phyloP scores from a whole-genome alignment of 2,113 vertebrate species.

The Microcebus murinus region DNA sequence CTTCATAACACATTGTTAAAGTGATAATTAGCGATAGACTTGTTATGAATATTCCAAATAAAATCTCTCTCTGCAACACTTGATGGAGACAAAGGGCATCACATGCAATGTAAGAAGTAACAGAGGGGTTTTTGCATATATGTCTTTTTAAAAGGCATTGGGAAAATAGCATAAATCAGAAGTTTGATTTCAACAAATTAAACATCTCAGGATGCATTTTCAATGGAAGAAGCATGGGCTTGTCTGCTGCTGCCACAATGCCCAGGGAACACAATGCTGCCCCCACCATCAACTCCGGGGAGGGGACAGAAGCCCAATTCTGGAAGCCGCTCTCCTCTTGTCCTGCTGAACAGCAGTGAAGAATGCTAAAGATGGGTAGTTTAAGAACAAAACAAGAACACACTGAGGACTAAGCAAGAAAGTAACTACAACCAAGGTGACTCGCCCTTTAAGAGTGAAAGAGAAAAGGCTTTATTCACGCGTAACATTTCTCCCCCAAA shows the following conservation, averaged over 20 bases:
- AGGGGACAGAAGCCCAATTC: not conserved
- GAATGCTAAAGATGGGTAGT: not conserved
- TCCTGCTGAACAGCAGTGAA: not conserved
- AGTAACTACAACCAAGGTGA: not conserved
- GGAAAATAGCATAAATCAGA: not conserved
- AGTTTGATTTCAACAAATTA: not conserved
- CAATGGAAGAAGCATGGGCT: accelerated
- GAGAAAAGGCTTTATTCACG: not conserved
- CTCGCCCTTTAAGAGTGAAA: not conserved
- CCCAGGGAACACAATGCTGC: not conserved
- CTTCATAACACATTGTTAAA: constrained; percentile 74
- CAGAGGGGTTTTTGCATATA: not conserved
- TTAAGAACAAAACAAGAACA: not conserved
- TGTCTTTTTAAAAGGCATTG: not conserved
- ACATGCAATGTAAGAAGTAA: constrained; percentile 40
- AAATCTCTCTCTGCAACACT: constrained; percentile 65
- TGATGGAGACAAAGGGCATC: constrained; percentile 76
- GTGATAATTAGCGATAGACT: constrained; percentile 80
- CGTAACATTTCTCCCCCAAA: not conserved
- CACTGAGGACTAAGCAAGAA: not conserved
- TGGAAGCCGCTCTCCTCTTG: not conserved
- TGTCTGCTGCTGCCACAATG: not conserved
- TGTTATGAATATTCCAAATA: constrained; percentile 77
- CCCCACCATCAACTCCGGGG: not conserved
- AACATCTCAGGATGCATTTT: not conserved